phyloP scores from a whole-genome alignment of 2,797 vertebrate species.

The Gambusia yucatana region DNA sequence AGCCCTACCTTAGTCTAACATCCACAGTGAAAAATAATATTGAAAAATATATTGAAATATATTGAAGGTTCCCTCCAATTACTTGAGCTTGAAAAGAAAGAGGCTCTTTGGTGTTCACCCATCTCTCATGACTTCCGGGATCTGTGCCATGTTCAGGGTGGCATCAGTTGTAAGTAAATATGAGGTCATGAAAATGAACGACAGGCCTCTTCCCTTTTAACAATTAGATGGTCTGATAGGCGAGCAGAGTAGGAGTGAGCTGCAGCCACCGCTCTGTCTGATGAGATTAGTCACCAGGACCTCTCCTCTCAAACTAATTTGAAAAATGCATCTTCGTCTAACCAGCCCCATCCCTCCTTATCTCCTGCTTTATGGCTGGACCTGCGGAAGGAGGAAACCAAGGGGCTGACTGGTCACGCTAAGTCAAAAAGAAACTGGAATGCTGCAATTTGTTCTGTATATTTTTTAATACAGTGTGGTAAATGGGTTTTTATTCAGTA shows the following conservation, averaged over 20 bases:
- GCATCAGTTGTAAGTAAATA: constrained; percentile 56
- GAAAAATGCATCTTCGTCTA: constrained; percentile 78
- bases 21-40: neutral
- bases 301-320: constrained; percentile 77
- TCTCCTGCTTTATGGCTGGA: constrained; percentile 58
- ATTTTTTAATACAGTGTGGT: neutral
- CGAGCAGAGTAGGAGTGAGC: constrained; percentile 52
- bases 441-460: neutral
- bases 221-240: constrained; percentile 80
- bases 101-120: neutral
- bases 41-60: no score
- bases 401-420: neutral
- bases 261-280: constrained; percentile 62
- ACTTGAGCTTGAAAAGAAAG: neutral
- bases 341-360: constrained; percentile 73
- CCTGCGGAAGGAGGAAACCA: constrained; percentile 14
- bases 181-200: constrained; percentile 75
- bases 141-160: neutral
- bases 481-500: constrained; percentile 13
- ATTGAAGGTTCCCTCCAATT: neutral
- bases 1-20: neutral
- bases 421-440: neutral
- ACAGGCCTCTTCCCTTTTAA: constrained; percentile 63
- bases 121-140: constrained; percentile 7
- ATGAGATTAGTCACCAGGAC: constrained; percentile 80